phyloP scores from a whole-genome alignment of 2,113 vertebrate species.

The Gambusia holbrooki region DNA sequence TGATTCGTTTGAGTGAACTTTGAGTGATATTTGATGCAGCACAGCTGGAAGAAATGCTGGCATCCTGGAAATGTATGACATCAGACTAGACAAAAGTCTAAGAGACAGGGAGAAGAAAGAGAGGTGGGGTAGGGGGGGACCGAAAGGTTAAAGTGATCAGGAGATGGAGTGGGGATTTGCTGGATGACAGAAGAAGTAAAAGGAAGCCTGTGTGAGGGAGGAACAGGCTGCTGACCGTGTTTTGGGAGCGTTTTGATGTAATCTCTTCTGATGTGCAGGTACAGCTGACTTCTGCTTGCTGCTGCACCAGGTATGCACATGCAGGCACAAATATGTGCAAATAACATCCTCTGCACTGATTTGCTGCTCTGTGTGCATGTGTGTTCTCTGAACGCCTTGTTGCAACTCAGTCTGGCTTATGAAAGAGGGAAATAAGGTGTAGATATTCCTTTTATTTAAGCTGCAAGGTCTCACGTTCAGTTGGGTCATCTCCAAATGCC shows the following conservation, averaged over 20 bases:
- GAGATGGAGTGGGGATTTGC: slow-evolving; percentile 11
- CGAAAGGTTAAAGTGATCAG: slow-evolving; percentile 43
- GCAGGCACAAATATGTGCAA: slow-evolving; percentile 1
- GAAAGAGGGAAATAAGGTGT: slow-evolving; percentile 38
- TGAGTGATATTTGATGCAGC: slow-evolving; percentile 48
- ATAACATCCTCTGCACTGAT: slow-evolving; percentile 1
- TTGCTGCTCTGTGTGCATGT: too few species aligned
- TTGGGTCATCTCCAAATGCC: slow-evolving; percentile 67
- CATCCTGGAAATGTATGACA: slow-evolving; percentile 32
- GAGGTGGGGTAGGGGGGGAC: slow-evolving; percentile 2
- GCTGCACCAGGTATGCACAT: slow-evolving; percentile 8
- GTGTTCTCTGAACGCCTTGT: not conserved
- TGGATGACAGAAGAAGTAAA: slow-evolving; percentile 37
- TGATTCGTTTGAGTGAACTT: slow-evolving; percentile 13
- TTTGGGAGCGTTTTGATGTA: slow-evolving; percentile 57
- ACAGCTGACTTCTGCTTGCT: slow-evolving; percentile 39
- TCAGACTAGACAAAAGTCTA: slow-evolving; percentile 37
- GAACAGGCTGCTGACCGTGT: slow-evolving; percentile 50
- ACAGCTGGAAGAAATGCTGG: slow-evolving; percentile 41
- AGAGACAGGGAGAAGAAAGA: slow-evolving; percentile 23
- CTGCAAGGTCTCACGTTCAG: slow-evolving; percentile 29
- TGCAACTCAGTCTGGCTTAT: not conserved
- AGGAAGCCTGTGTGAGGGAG: slow-evolving; percentile 33
- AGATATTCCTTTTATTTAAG: slow-evolving; percentile 60
- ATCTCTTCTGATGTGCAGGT: slow-evolving; percentile 63